phyloP scores from a whole-genome alignment of 2,888 invertebrate genomes.

The Drosophila birchii region DNA sequence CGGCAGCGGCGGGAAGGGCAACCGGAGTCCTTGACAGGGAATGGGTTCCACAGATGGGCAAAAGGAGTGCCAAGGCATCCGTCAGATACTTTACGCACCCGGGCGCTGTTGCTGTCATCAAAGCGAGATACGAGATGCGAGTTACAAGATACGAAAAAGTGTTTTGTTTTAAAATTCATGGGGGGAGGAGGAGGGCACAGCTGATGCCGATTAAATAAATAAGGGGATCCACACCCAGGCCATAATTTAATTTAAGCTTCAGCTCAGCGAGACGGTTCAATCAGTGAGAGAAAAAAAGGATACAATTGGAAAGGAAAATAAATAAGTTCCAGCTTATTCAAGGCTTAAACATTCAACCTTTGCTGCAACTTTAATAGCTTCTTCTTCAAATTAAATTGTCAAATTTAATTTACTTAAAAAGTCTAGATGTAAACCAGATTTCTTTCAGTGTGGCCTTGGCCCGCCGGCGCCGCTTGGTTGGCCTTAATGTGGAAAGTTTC shows the following conservation, averaged over 20 bases:
- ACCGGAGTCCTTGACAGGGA: background rate
- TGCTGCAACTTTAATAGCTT: background rate
- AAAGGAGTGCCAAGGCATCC: slow-evolving; percentile 18
- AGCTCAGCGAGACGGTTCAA: slow-evolving; percentile 1
- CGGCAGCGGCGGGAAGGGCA: background rate
- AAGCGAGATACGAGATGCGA: slow-evolving; percentile 16
- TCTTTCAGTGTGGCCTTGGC: slow-evolving; percentile 28
- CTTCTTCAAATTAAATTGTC: background rate
- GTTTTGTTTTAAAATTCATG: slow-evolving; percentile 64
- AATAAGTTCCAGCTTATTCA: background rate
- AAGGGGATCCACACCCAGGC: slow-evolving; percentile 55
- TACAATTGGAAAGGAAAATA: background rate
- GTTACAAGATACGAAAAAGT: slow-evolving; percentile 15
- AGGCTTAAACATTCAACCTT: background rate
- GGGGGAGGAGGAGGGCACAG: slow-evolving; percentile 26
- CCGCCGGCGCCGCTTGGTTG: slow-evolving; percentile 55
- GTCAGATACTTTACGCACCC: slow-evolving; percentile 58
- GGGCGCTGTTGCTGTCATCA: slow-evolving; percentile 34
- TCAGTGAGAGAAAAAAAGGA: background rate
- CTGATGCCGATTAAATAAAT: slow-evolving; percentile 75
- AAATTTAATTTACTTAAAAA: background rate
- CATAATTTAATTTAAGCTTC: slow-evolving; percentile 68
- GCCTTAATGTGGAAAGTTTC: slow-evolving; percentile 72
- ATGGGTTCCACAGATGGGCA: slow-evolving; percentile 21
- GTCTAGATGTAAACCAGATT: background rate